Evolutionary conservation across 2,113 vertebrate species (phyloP).

Genomic region (Calypte anna): DNA sequence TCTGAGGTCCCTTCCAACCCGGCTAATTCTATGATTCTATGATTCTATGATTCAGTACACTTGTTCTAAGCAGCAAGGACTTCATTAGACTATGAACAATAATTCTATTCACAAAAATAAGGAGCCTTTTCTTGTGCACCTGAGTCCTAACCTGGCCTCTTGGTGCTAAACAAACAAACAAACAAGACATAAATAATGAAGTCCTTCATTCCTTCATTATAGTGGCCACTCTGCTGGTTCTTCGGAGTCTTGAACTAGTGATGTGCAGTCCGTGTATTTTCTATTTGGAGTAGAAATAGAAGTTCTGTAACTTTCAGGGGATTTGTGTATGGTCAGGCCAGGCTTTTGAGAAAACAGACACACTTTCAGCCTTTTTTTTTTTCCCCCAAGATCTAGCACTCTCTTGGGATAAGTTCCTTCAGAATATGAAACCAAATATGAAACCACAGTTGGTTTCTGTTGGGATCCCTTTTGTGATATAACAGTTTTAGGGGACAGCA

Average conservation of each 20-base stretch:
- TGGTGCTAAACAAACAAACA: background rate
- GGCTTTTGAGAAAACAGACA: background rate
- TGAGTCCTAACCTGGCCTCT: background rate
- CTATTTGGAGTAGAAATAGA: background rate
- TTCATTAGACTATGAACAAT: background rate
- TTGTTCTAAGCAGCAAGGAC: background rate
- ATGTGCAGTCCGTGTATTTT: background rate
- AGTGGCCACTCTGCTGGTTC: background rate
- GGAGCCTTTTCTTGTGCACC: background rate
- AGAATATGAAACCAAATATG: background rate
- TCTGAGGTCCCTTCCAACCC: too few species aligned
- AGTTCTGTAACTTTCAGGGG: background rate
- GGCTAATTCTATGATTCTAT: too few species aligned
- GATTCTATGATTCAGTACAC: too few species aligned
- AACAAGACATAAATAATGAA: background rate
- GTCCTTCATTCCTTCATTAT: background rate
- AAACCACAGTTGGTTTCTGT: background rate
- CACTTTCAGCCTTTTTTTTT: background rate
- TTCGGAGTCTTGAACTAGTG: background rate
- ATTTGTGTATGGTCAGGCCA: background rate
- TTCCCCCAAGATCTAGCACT: background rate
- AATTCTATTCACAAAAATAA: background rate
- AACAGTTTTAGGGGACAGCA: background rate
- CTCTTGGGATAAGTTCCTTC: background rate
- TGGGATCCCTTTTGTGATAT: background rate